Conservation (phyloP, 2,113 vertebrate genomes). For the Lutjanus erythropterus region DNA sequence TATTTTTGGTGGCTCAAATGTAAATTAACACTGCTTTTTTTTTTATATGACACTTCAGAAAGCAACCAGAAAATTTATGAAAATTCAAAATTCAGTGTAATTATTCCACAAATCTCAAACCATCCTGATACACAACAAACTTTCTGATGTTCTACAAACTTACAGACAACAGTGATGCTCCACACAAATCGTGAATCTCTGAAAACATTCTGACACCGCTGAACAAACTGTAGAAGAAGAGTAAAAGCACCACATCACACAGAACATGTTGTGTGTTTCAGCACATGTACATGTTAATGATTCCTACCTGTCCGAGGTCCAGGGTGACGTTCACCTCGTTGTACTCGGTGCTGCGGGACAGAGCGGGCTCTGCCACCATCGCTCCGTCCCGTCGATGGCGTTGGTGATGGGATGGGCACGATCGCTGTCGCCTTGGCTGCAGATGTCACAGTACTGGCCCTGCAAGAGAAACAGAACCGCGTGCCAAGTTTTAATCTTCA, state of each 20-base stretch:
- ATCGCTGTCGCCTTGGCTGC: constrained; percentile 88
- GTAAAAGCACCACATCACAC: not conserved
- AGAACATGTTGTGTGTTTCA: no score
- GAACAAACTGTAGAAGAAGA: not conserved
- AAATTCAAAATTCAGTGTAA: no score
- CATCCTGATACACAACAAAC: no score
- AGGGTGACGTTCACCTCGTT: constrained; percentile 97
- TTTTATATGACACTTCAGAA: no score
- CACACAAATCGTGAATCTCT: not conserved
- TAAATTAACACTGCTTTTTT: no score
- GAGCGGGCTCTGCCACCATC: constrained; percentile 99
- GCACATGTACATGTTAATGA: no score
- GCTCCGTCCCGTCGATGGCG: constrained; percentile 96
- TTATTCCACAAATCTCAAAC: no score
- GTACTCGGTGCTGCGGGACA: constrained; percentile 93
- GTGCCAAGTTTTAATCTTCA: not conserved
- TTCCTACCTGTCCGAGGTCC: constrained; percentile 95
- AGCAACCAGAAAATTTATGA: no score
- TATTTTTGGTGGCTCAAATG: no score
- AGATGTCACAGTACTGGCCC: constrained; percentile 99
- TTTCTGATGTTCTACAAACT: not conserved
- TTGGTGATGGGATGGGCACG: constrained; percentile 94
- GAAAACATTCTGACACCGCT: not conserved
- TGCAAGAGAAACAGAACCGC: constrained; percentile 58
- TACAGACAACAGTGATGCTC: not conserved